Percentiles rank a stretch among this genome's conserved stretches.
These are phyloP conservation scores for Probaryconus sp. DNA, from an alignment of 1,140 invertebrate genomes.

Conservation along the genomic window DNA sequence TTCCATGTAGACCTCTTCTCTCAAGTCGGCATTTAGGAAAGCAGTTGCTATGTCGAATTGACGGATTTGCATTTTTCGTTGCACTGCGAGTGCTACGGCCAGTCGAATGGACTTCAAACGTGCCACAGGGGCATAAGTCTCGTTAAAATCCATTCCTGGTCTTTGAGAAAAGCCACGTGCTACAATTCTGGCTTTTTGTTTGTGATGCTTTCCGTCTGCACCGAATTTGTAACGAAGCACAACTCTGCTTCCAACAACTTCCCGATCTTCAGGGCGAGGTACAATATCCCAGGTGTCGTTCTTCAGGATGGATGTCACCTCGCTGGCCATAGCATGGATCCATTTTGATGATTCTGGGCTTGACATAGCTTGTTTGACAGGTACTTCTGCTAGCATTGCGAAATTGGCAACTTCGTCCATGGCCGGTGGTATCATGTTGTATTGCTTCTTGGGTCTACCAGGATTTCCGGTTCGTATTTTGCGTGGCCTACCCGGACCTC, in stretches of 20 bases:
- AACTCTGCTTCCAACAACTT: conserved; percentile 1
- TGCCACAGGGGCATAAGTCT: conserved; percentile 13
- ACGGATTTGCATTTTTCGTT: background rate
- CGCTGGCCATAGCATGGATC: background rate
- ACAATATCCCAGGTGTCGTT: conserved; percentile 13
- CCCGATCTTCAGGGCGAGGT: background rate
- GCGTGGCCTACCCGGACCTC: background rate
- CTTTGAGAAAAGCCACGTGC: conserved; percentile 9
- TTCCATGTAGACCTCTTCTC: conserved; percentile 19
- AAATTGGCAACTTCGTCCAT: background rate
- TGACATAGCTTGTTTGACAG: background rate
- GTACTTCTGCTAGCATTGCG: background rate
- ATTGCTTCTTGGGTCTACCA: background rate
- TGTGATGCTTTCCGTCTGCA: background rate
- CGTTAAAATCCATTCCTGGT: background rate
- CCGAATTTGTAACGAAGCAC: conserved; percentile 5
- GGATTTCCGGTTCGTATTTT: background rate
- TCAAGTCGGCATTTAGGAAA: conserved; percentile 1
- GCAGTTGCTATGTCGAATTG: conserved; percentile 11
- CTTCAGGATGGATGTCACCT: background rate
- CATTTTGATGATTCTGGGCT: conserved; percentile 4
- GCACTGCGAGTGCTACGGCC: background rate
- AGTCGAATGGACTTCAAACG: background rate
- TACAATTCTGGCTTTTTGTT: conserved; percentile 12
- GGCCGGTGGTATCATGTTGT: background rate